Evolutionary conservation across 2,113 vertebrate genomes (phyloP).

Genomic region (Nansenia antarctica): DNA sequence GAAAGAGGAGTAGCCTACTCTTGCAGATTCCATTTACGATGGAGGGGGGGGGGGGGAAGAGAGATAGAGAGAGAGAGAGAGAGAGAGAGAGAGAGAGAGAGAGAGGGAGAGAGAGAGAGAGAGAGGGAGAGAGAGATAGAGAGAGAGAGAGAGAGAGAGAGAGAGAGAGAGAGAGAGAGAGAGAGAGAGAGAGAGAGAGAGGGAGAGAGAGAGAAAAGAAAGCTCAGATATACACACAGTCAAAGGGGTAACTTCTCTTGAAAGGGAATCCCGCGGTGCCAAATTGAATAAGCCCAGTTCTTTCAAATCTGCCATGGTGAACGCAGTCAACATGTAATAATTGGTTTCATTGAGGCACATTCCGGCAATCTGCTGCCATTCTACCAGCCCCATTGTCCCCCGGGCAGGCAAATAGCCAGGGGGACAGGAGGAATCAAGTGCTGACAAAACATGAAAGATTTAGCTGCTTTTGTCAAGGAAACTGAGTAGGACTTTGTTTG

Average conservation of each 20-base stretch:
- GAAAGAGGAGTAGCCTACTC: conserved; percentile 87
- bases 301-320: conserved; percentile 99
- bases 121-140: conserved; percentile 20
- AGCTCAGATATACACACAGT: conserved; percentile 99
- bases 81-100: conserved; percentile 44
- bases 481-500: conserved; percentile 98
- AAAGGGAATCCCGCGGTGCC: conserved; percentile 98
- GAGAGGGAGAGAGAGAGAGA: conserved; percentile 74
- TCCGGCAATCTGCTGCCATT: conserved; percentile 99
- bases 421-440: conserved; percentile 99
- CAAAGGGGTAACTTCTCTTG: conserved; percentile 99
- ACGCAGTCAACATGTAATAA: conserved; percentile 99
- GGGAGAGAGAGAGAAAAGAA: conserved; percentile 82
- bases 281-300: conserved; percentile 99
- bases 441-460: conserved; percentile 99
- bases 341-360: conserved; percentile 99
- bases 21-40: conserved; percentile 95
- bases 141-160: conserved; percentile 39
- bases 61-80: conserved; percentile 20
- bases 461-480: conserved; percentile 99
- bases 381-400: conserved; percentile 98
- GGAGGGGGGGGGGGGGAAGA: conserved; percentile 67
- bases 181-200: conserved; percentile 44
- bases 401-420: conserved; percentile 98
- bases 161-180: conserved; percentile 31